A percentile compares a stretch with the other conserved stretches of the same genome.
phyloP scores from a whole-genome alignment of 2,888 invertebrate genomes.

The Brachynemurus nebulosus region DNA sequence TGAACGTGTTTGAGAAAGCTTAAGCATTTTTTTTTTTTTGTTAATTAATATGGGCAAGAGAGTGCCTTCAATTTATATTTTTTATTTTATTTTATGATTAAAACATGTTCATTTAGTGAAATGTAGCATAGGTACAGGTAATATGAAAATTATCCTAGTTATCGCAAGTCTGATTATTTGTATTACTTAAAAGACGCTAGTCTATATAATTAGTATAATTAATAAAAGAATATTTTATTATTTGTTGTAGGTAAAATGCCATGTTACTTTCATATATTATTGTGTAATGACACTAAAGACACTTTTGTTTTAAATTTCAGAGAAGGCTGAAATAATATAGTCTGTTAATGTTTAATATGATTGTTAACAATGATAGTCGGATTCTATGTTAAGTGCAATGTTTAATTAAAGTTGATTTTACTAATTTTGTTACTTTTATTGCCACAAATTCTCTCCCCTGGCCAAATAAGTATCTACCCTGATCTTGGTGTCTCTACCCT shows the following conservation, averaged over 20 bases:
- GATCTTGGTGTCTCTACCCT: slow-evolving; percentile 18
- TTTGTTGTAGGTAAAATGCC: slow-evolving; percentile 9
- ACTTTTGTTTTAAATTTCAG: slow-evolving; percentile 5
- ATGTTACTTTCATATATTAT: slow-evolving; percentile 8
- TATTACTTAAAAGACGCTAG: slow-evolving; percentile 9
- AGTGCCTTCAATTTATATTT: not conserved
- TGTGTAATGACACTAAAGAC: slow-evolving; percentile 6
- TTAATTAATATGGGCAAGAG: not conserved
- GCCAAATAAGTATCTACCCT: slow-evolving; percentile 14
- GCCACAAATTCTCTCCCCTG: slow-evolving; percentile 13
- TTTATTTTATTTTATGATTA: not conserved
- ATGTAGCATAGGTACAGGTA: not conserved
- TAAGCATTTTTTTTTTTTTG: not conserved
- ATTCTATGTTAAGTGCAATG: slow-evolving; percentile 12
- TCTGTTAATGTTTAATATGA: not conserved
- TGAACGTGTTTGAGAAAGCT: slow-evolving; percentile 9
- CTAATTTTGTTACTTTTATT: slow-evolving; percentile 9
- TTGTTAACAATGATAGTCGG: slow-evolving; percentile 12
- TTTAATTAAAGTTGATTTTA: slow-evolving; percentile 16
- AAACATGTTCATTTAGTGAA: not conserved
- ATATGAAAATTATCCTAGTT: slow-evolving; percentile 9
- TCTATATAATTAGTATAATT: slow-evolving; percentile 11
- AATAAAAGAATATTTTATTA: slow-evolving; percentile 10
- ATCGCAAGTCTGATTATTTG: slow-evolving; percentile 9
- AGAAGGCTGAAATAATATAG: slow-evolving; percentile 5